A percentile compares a stretch with the other conserved stretches of the same genome.
These are phyloP conservation scores for Acleris holmiana DNA, from an alignment of 2,888 invertebrate species.

Conservation along the genomic window DNA sequence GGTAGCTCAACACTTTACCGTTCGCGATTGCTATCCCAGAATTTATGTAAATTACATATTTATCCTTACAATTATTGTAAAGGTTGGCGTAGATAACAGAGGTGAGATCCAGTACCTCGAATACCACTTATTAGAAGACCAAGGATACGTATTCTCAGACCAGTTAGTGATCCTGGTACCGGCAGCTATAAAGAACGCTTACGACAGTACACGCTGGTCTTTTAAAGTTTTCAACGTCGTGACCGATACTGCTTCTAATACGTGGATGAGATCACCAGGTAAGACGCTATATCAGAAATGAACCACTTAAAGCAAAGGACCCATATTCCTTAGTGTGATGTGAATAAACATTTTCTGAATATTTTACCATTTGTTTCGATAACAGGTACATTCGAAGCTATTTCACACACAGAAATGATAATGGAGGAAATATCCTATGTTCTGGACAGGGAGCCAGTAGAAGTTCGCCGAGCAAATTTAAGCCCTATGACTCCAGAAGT, in stretches of 20 bases:
- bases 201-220: conserved; percentile 80
- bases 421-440: conserved; percentile 87
- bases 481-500: conserved; percentile 56
- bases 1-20: too few relatives aligned
- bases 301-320: background rate
- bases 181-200: conserved; percentile 82
- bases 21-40: too few relatives aligned
- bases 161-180: conserved; percentile 57
- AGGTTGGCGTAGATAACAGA: conserved; percentile 82
- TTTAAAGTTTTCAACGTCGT: conserved; percentile 67
- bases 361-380: background rate
- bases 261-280: conserved; percentile 89
- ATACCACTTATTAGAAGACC: conserved; percentile 80
- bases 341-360: too few relatives aligned
- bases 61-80: too few relatives aligned
- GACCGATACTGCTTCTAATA: conserved; percentile 87
- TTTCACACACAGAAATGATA: conserved; percentile 85
- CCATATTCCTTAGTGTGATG: too few relatives aligned
- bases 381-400: conserved; percentile 84
- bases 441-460: conserved; percentile 83
- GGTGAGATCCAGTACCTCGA: conserved; percentile 89
- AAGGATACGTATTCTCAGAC: conserved; percentile 84
- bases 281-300: conserved; percentile 34
- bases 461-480: conserved; percentile 84
- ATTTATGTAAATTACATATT: too few relatives aligned